Conservation (phyloP, 1,140 invertebrate species). For the Drosophila setifemur region DNA sequence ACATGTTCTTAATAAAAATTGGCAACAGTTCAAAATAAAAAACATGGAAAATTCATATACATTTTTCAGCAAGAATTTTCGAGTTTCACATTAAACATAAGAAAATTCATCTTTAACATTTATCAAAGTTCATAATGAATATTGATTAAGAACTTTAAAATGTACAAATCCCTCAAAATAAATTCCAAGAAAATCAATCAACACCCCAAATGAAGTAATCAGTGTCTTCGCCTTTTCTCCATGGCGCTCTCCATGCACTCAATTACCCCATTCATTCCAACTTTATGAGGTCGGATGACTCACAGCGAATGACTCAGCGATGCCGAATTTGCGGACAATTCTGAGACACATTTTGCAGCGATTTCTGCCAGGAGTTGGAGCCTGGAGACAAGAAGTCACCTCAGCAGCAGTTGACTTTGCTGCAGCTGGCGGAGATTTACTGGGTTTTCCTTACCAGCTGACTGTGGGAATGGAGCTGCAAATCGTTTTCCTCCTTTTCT, state of each 20-base stretch:
- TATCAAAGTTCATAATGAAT: too few species aligned
- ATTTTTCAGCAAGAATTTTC: too few species aligned
- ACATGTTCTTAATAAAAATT: too few species aligned
- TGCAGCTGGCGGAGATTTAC: slow-evolving; percentile 37
- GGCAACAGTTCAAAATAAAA: too few species aligned
- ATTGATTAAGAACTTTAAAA: too few species aligned
- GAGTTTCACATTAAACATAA: too few species aligned
- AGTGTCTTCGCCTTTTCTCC: neutral
- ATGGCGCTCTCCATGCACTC: slow-evolving; percentile 11
- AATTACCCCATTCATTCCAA: slow-evolving; percentile 16
- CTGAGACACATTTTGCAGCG: slow-evolving; percentile 65
- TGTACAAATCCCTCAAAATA: too few species aligned
- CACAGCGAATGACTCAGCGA: slow-evolving; percentile 77
- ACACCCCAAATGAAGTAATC: slow-evolving; percentile 28
- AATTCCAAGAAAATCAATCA: neutral
- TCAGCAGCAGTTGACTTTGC: slow-evolving; percentile 10
- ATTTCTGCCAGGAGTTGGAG: slow-evolving; percentile 83
- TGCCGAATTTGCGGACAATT: slow-evolving; percentile 23
- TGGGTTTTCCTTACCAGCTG: neutral
- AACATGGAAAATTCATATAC: too few species aligned
- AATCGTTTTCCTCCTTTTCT: slow-evolving; percentile 15
- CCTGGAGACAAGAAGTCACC: slow-evolving; percentile 87
- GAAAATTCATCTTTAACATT: too few species aligned
- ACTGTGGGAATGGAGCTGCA: slow-evolving; percentile 39
- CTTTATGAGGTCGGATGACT: slow-evolving; percentile 84